Evolutionary conservation across 1,140 invertebrate genomes (phyloP).

Genomic region (Drosophila tropicalis): DNA sequence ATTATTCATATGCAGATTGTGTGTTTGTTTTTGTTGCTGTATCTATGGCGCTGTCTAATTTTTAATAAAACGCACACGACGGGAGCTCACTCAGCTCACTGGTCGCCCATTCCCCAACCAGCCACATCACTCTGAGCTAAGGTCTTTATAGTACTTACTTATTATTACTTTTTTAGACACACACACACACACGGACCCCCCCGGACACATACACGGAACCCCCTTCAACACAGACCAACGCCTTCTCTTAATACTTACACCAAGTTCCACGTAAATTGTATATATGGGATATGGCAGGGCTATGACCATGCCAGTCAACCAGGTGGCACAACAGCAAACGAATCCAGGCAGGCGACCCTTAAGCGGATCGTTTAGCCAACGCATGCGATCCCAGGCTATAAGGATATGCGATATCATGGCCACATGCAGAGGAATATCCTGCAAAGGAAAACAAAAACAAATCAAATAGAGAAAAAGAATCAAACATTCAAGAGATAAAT

Average conservation of each 20-base stretch:
- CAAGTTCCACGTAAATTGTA: conserved; percentile 88
- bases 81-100: too few relatives aligned
- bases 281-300: conserved; percentile 90
- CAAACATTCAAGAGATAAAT: conserved; percentile 8
- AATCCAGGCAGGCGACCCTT: conserved; percentile 87
- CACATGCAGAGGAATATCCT: conserved; percentile 88
- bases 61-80: conserved; percentile 54
- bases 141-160: too few relatives aligned
- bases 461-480: conserved; percentile 7
- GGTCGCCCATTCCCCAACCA: too few relatives aligned
- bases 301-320: conserved; percentile 88
- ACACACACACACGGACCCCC: too few relatives aligned
- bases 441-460: conserved; percentile 48
- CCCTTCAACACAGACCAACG: too few relatives aligned
- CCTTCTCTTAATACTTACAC: conserved; percentile 83
- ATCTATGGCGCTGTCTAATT: conserved; percentile 42
- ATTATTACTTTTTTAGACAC: too few relatives aligned
- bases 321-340: conserved; percentile 88
- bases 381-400: conserved; percentile 88
- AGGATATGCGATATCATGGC: conserved; percentile 88
- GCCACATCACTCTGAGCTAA: too few relatives aligned
- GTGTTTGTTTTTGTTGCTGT: conserved; percentile 8
- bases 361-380: conserved; percentile 86
- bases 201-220: too few relatives aligned
- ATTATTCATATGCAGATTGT: too few relatives aligned